Percentiles rank a stretch among this genome's conserved stretches.
phyloP scores from a whole-genome alignment of 2,113 vertebrate species.

The Hydrolagus affinis region DNA sequence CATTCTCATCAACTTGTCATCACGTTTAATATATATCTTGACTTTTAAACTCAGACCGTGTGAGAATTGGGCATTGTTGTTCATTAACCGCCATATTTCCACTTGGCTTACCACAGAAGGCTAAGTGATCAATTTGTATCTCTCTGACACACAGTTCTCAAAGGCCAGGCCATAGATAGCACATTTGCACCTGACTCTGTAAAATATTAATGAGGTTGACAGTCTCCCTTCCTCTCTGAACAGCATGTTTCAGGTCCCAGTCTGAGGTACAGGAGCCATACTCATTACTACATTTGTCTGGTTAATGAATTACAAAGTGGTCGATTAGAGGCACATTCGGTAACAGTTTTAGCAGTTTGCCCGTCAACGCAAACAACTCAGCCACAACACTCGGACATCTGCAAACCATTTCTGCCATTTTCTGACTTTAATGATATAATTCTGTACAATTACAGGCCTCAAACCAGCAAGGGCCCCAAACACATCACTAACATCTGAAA shows the following conservation, averaged over 20 bases:
- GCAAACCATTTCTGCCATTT: conserved; percentile 20
- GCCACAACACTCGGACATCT: conserved; percentile 9
- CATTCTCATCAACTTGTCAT: conserved; percentile 2
- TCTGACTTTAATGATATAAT: conserved; percentile 31
- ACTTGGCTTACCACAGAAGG: not conserved
- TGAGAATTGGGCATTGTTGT: not conserved
- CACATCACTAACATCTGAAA: conserved; percentile 1
- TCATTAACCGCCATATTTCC: not conserved
- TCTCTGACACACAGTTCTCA: not conserved
- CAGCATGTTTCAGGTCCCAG: not conserved
- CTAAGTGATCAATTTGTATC: not conserved
- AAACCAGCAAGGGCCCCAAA: not conserved
- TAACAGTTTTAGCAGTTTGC: conserved; percentile 23
- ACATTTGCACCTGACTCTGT: not conserved
- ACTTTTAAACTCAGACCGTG: not conserved
- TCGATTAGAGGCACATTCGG: conserved; percentile 7
- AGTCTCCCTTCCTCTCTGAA: not conserved
- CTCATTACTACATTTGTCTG: conserved; percentile 23
- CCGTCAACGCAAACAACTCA: conserved; percentile 4
- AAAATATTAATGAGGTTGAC: conserved; percentile 6
- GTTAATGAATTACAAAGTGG: conserved; percentile 27
- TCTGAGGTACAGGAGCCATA: conserved; percentile 4
- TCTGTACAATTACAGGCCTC: not conserved
- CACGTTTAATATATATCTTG: not conserved
- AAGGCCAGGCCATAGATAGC: not conserved